Evolutionary conservation across 1,140 invertebrate species (phyloP).

Genomic region (Drosophila erecta): DNA sequence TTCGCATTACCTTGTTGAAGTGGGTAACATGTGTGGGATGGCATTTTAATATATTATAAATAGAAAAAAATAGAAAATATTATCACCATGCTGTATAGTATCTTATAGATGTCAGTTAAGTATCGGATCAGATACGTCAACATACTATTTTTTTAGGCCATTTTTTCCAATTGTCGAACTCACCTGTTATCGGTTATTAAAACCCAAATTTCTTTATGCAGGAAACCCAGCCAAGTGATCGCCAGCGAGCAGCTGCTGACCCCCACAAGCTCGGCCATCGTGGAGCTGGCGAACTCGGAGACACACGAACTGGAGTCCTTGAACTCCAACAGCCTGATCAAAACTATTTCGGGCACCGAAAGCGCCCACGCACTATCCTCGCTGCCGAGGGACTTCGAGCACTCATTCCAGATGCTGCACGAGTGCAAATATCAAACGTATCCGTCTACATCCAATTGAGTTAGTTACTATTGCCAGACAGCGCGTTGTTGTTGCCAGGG

Average conservation of each 20-base stretch:
- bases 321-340: slow-evolving; percentile 80
- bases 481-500: slow-evolving; percentile 8
- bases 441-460: slow-evolving; percentile 55
- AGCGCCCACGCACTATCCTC: slow-evolving; percentile 57
- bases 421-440: slow-evolving; percentile 56
- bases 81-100: no score
- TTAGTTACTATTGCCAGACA: slow-evolving; percentile 50
- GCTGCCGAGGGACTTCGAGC: slow-evolving; percentile 66
- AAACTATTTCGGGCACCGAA: slow-evolving; percentile 79
- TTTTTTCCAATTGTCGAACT: no score
- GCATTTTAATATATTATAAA: no score
- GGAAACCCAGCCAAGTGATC: slow-evolving; percentile 77
- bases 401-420: slow-evolving; percentile 69
- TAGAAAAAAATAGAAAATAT: no score
- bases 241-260: slow-evolving; percentile 80
- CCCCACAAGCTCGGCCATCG: slow-evolving; percentile 82
- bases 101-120: neutral
- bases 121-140: neutral
- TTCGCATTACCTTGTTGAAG: no score
- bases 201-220: slow-evolving; percentile 7
- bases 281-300: slow-evolving; percentile 83
- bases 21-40: no score
- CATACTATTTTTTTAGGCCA: no score
- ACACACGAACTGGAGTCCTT: slow-evolving; percentile 85
- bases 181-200: no score